These are phyloP conservation scores for Phrynocephalus vlangalii DNA, from an alignment of 2,797 vertebrate genomes.

Conservation along the genomic window DNA sequence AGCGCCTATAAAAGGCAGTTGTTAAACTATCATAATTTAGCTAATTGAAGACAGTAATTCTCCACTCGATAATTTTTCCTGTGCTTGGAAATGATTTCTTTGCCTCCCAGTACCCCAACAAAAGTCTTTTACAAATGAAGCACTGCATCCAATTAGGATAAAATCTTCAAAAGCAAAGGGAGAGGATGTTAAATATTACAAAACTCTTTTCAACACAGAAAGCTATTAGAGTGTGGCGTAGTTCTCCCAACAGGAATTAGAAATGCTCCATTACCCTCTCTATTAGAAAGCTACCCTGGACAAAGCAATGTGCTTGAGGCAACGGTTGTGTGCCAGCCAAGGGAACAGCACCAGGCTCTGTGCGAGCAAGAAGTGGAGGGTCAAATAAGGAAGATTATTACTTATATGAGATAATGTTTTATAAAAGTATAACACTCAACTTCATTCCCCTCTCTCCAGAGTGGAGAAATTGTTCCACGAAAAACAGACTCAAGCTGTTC, in stretches of 20 bases:
- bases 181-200: slow-evolving; percentile 33
- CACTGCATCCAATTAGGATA: neutral
- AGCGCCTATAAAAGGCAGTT: neutral
- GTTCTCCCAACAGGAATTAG: slow-evolving; percentile 36
- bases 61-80: neutral
- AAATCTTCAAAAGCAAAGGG: slow-evolving; percentile 20
- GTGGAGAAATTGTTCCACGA: slow-evolving; percentile 1
- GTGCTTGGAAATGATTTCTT: neutral
- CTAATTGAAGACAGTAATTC: neutral
- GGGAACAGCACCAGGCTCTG: neutral
- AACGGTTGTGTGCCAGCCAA: slow-evolving; percentile 32
- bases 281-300: slow-evolving; percentile 49
- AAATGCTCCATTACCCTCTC: slow-evolving; percentile 47
- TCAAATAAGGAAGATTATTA: slow-evolving; percentile 9
- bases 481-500: neutral
- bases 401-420: neutral
- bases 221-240: slow-evolving; percentile 21
- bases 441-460: neutral
- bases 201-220: slow-evolving; percentile 36
- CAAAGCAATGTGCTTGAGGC: slow-evolving; percentile 46
- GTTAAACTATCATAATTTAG: neutral
- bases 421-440: no score
- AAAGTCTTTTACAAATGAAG: neutral
- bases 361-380: neutral
- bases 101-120: neutral